Evolutionary conservation across 2,113 vertebrate species (phyloP).

Genomic region (Atrichornis clamosus): DNA sequence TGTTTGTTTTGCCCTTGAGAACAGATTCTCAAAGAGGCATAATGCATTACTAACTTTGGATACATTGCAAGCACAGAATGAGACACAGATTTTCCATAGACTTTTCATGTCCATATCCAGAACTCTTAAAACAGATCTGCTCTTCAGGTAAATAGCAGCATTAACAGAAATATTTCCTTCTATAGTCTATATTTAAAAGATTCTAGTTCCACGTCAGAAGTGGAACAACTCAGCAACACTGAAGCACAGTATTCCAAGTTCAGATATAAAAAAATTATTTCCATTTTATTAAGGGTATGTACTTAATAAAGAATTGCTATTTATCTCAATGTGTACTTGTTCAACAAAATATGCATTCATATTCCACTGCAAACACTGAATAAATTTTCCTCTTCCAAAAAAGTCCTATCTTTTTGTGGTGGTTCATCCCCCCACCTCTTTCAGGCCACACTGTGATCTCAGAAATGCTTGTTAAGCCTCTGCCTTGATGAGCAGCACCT

Average conservation of each 20-base stretch:
- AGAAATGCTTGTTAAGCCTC: neutral
- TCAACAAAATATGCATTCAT: slow-evolving; percentile 19
- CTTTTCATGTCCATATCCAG: neutral
- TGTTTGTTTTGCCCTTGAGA: neutral
- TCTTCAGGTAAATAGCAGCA: neutral
- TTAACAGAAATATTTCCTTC: neutral
- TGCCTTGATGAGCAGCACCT: neutral
- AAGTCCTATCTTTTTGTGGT: neutral
- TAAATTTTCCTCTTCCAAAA: neutral
- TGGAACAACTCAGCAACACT: neutral
- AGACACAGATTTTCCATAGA: neutral
- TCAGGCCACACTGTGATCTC: too few species aligned
- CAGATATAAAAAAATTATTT: neutral
- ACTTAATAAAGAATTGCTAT: neutral
- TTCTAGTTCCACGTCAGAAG: neutral
- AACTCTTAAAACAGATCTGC: neutral
- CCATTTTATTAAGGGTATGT: neutral
- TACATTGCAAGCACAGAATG: neutral
- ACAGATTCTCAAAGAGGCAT: neutral
- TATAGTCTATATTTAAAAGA: neutral
- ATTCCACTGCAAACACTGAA: neutral
- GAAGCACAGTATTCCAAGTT: neutral
- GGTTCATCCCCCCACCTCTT: neutral
- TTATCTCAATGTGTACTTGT: neutral
- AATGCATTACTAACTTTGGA: neutral